A percentile compares a stretch with the other conserved stretches of the same genome.
phyloP scores from a whole-genome alignment of 2,888 invertebrate species.

The Ommatoiulus sabulosus region DNA sequence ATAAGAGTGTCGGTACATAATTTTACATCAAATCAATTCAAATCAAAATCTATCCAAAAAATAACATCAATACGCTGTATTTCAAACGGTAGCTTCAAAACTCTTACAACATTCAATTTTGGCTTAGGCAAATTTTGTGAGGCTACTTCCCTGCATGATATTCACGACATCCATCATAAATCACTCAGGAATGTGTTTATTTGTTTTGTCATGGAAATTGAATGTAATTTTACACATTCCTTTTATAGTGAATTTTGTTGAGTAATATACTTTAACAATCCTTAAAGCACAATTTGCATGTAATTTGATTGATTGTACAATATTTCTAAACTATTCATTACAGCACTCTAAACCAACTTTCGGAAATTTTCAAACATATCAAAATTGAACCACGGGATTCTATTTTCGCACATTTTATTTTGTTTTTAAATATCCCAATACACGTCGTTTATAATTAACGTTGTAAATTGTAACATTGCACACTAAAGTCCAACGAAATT shows the following conservation, averaged over 20 bases:
- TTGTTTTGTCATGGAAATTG: neutral
- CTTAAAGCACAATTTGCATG: constrained; percentile 5
- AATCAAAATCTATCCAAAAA: no score
- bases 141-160: neutral
- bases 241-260: neutral
- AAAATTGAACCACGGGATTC: neutral
- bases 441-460: neutral
- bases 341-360: neutral
- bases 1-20: no score
- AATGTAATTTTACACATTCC: constrained; percentile 38
- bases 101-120: neutral
- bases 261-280: neutral
- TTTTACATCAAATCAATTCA: no score
- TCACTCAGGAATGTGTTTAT: constrained; percentile 33
- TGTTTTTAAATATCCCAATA: neutral
- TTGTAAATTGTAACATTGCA: neutral
- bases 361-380: neutral
- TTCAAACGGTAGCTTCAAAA: neutral
- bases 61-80: neutral
- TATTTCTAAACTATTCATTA: neutral
- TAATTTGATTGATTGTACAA: neutral
- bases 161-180: neutral
- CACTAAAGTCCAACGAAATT: neutral
- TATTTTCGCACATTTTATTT: neutral
- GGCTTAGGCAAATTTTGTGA: neutral